These are phyloP conservation scores for Cepaea hortensis DNA, from an alignment of 2,888 invertebrate genomes.

Conservation along the genomic window DNA sequence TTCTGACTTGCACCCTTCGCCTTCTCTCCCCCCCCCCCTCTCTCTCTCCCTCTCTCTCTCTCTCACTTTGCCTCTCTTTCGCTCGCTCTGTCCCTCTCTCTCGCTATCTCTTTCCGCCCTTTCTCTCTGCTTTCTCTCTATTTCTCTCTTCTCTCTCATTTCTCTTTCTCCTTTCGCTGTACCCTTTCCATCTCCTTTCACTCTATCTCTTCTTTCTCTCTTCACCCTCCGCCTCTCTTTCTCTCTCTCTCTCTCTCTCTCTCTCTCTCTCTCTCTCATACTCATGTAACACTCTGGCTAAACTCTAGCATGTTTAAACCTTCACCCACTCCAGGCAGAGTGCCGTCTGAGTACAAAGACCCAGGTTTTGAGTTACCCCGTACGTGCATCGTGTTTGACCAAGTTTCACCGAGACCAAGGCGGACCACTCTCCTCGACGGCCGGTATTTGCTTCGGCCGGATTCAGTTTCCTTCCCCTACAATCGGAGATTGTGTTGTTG, in stretches of 20 bases:
- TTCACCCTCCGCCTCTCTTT: no score
- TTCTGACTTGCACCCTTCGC: not conserved
- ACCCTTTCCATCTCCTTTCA: not conserved
- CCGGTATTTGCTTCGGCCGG: slow-evolving; percentile 21
- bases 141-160: not conserved
- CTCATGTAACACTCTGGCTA: no score
- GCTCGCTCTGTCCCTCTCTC: not conserved
- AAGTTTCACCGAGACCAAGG: slow-evolving; percentile 11
- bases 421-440: slow-evolving; percentile 20
- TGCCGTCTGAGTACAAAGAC: slow-evolving; percentile 12
- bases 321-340: not conserved
- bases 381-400: slow-evolving; percentile 30
- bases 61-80: no score
- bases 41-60: not conserved
- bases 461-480: slow-evolving; percentile 1
- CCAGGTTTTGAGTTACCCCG: slow-evolving; percentile 13
- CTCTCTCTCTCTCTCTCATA: no score
- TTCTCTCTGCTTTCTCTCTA: not conserved
- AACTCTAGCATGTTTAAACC: no score
- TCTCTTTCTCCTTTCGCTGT: not conserved
- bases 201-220: not conserved
- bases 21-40: not conserved
- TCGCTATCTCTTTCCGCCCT: not conserved
- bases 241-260: no score
- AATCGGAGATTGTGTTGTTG: slow-evolving; percentile 11